Base-by-base conservation (phyloP, 1,140 invertebrate species). In the Drosophila santomea region DNA sequence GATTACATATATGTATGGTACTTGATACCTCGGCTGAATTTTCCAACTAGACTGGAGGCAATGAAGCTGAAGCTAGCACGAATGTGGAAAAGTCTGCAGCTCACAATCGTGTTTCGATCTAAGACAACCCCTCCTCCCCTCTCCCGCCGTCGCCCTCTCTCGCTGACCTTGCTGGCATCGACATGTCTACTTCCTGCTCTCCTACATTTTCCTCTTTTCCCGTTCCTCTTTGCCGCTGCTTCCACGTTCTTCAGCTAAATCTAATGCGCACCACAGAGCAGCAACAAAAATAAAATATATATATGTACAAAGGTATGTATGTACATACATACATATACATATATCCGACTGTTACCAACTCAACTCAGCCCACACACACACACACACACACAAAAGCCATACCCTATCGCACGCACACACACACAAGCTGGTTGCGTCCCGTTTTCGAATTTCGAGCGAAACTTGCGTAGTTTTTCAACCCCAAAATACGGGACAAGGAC, bases 401-500 rank as follows among this genome's bases (percentile, higher is more conserved):
- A 23, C 35, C 8, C 12, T 14, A 14, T 14, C 38, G 38, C 38
- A 39, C 35, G 35, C 36, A 14, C 12, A 41, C 11, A 17, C 54
- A 60, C 45, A 67, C 38, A 48, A 69, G 39, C 44, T 39, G 38
- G 41, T 20, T 15, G 50, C 50, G 78, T 85, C 82, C 82, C 78
- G 61, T 85, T 85, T 80, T 15, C 32, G 72, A 78, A 79, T 72
- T 81, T 78, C 25, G 45, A 63, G 47, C 56, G 23, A 47, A 54
- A 59, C 55, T 62, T 61, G 73, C 48, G 60, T 74, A 63, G 72
- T 56, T 84, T 77, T 78, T 86, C 82, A 80, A 86, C 82, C 82
- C 82, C 64, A 55, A 56, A 71, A 71, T 71, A 50, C 68, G 64
- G 68, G 68, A 71, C 68, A 71, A 71, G 68, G 68, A 71, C 68